Percentiles rank a stretch among this genome's conserved stretches.
These are phyloP conservation scores for Blera fallax DNA, from an alignment of 2,888 invertebrate genomes.

Conservation along the genomic window DNA sequence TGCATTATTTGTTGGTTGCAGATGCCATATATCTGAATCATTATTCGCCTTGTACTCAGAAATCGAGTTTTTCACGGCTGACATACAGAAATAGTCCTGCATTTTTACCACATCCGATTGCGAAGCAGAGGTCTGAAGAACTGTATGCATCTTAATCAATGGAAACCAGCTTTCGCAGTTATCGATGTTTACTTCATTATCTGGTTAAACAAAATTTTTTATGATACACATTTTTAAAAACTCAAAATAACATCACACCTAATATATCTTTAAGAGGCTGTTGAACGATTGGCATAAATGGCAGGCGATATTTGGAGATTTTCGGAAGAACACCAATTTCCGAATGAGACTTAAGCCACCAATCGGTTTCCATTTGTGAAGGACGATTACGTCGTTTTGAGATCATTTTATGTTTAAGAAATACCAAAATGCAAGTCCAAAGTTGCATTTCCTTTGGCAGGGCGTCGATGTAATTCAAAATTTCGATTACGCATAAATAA, in stretches of 20 bases:
- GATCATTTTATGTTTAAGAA: conserved; percentile 81
- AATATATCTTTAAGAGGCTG: conserved; percentile 79
- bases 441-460: conserved; percentile 79
- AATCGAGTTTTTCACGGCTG: conserved; percentile 81
- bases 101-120: conserved; percentile 77
- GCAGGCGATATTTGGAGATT: conserved; percentile 81
- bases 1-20: conserved; percentile 81
- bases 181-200: conserved; percentile 80
- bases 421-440: conserved; percentile 80
- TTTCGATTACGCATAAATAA: conserved; percentile 80
- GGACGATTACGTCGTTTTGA: conserved; percentile 78
- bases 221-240: not conserved
- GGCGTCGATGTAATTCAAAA: conserved; percentile 78
- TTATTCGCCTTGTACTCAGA: conserved; percentile 78
- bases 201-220: conserved; percentile 71
- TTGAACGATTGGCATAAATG: conserved; percentile 80
- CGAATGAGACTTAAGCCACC: conserved; percentile 79
- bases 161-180: conserved; percentile 82
- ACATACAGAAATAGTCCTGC: conserved; percentile 80
- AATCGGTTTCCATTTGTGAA: conserved; percentile 80
- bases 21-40: conserved; percentile 79
- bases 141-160: conserved; percentile 79
- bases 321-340: conserved; percentile 80
- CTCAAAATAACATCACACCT: conserved; percentile 67
- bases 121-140: conserved; percentile 75